phyloP scores from a whole-genome alignment of 2,113 vertebrate genomes.

The Euleptes europaea region DNA sequence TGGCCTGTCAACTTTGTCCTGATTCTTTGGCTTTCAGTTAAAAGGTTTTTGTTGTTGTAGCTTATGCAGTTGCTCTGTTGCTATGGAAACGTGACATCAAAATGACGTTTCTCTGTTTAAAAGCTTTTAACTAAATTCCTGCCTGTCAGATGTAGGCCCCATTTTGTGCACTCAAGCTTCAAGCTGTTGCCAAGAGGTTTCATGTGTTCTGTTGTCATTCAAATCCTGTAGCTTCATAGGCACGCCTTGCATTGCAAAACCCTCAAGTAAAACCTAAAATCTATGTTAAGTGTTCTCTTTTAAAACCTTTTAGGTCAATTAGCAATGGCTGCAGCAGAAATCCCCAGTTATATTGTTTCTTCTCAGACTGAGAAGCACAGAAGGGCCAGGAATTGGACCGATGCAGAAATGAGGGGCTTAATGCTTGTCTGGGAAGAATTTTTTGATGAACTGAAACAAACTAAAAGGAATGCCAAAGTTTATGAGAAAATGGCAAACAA shows the following conservation, averaged over 20 bases:
- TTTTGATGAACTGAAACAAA: conserved; percentile 93
- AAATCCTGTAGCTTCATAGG: conserved; percentile 72
- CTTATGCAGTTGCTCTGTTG: conserved; percentile 91
- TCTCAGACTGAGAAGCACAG: conserved; percentile 93
- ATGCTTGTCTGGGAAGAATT: conserved; percentile 97
- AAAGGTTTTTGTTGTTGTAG: conserved; percentile 99
- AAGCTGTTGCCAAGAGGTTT: conserved; percentile 87
- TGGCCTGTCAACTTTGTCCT: conserved; percentile 85
- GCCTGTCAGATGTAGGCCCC: conserved; percentile 95
- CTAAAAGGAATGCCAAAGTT: conserved; percentile 97
- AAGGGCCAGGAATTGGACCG: conserved; percentile 97
- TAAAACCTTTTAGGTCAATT: conserved; percentile 76
- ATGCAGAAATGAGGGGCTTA: conserved; percentile 95
- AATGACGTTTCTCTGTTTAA: conserved; percentile 97
- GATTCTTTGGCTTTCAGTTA: conserved; percentile 97
- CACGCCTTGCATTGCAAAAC: conserved; percentile 69
- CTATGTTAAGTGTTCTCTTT: conserved; percentile 68
- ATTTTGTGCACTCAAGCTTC: conserved; percentile 95
- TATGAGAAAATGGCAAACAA: conserved; percentile 98
- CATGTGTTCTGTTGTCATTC: conserved; percentile 81
- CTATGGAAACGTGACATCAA: conserved; percentile 99
- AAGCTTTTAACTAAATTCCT: conserved; percentile 99
- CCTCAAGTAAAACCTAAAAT: conserved; percentile 67
- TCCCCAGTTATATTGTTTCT: conserved; percentile 86
- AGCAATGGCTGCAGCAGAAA: conserved; percentile 90